Percentiles rank a stretch among this genome's conserved stretches.
phyloP scores from a whole-genome alignment of 2,113 vertebrate species.

The Empidonax alnorum region DNA sequence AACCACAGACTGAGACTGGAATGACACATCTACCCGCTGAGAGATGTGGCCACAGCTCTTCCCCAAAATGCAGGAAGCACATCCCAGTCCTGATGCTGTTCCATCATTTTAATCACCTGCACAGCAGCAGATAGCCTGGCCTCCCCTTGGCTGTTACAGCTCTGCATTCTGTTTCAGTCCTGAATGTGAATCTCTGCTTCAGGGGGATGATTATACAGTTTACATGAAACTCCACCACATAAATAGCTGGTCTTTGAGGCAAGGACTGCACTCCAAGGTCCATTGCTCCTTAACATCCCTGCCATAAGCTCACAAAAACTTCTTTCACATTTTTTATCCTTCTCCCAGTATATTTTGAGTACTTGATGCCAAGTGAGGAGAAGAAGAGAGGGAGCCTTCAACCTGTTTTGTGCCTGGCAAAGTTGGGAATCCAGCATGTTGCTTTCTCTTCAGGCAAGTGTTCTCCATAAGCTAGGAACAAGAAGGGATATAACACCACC shows the following conservation, averaged over 20 bases:
- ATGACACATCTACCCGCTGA: background rate
- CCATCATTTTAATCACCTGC: background rate
- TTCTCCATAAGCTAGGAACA: background rate
- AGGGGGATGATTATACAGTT: background rate
- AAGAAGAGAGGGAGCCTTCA: background rate
- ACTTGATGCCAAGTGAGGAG: background rate
- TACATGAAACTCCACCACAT: background rate
- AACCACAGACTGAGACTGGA: background rate
- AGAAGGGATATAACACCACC: background rate
- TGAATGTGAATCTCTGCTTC: background rate
- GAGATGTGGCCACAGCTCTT: fast-evolving
- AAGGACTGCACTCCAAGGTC: background rate
- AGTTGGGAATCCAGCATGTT: background rate
- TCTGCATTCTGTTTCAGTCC: background rate
- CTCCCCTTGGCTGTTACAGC: background rate
- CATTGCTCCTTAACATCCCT: background rate
- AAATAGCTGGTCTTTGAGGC: background rate
- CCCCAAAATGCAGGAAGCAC: background rate
- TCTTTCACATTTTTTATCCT: background rate
- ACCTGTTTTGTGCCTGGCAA: background rate
- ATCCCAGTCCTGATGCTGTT: background rate
- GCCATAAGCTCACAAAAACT: background rate
- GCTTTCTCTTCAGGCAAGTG: background rate
- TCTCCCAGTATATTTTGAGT: background rate
- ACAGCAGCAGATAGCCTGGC: background rate